Evolutionary conservation across 2,797 vertebrate species (phyloP).

Genomic region (Girardinus metallicus): DNA sequence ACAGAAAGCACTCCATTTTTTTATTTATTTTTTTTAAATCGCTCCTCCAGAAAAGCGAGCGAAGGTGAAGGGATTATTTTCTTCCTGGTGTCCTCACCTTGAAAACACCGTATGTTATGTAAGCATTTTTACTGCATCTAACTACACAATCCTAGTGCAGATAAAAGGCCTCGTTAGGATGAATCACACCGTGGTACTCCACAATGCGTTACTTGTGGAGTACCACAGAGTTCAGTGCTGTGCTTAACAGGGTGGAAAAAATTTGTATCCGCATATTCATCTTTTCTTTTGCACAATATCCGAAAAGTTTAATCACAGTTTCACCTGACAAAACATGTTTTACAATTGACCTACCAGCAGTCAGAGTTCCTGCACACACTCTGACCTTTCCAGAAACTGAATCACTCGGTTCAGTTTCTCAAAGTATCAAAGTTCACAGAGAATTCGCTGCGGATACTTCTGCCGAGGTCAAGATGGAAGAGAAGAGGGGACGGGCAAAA

Average conservation of each 20-base stretch:
- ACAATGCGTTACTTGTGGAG: too few species aligned
- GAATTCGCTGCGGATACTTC: not conserved
- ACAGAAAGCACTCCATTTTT: not conserved
- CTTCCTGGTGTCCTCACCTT: slow-evolving; percentile 4
- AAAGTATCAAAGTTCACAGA: not conserved
- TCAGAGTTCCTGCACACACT: not conserved
- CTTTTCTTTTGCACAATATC: not conserved
- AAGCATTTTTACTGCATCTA: not conserved
- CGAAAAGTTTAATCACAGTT: not conserved
- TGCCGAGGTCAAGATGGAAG: not conserved
- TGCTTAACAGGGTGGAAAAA: not conserved
- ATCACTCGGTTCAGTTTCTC: not conserved
- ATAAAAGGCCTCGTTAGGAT: not conserved
- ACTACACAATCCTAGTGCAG: too few species aligned
- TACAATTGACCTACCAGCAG: not conserved
- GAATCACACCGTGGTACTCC: too few species aligned
- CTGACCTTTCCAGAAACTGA: not conserved
- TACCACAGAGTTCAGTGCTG: too few species aligned
- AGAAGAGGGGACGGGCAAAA: not conserved
- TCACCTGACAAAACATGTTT: not conserved
- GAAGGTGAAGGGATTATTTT: slow-evolving; percentile 1
- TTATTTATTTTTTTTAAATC: not conserved
- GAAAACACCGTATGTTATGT: not conserved
- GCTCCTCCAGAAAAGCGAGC: slow-evolving; percentile 5
- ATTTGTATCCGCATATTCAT: not conserved